Base-by-base conservation (phyloP, 2,113 vertebrate genomes). In the Bostrychus sinensis region DNA sequence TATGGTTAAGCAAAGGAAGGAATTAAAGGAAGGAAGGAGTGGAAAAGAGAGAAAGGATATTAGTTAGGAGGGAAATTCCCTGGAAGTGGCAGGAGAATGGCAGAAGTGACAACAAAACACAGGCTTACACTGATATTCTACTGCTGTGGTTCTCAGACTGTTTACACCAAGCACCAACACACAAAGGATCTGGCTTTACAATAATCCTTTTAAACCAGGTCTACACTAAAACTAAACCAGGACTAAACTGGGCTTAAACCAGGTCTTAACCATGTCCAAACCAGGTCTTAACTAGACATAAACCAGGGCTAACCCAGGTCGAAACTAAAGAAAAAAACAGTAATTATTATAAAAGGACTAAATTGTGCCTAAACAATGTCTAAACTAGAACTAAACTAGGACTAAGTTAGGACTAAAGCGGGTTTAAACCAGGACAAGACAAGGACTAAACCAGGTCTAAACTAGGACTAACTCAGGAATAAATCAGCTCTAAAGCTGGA, bases 1-100 rank as follows among this genome's bases (percentile, higher is more conserved):
- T 67, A 65, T 64, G 72, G 70, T 83, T 81, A 87, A 45, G 82
- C 78, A 82, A 65, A 75, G 72, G 63, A 55, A 75, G 62, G 78
- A 43, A 71, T 70, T 51, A 75, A 72, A 81, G 64, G 56, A 53
- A 80, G 59, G 68, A 63, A 63, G 51, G 72, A 77, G 56, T 70
- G 56, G 39, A 81, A 78, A 80, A 81, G 77, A 79, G 56, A 85
- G 56, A 81, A 41, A 79, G 63, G 78, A 68, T 68, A 70, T 66
- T 76, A 82, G 80, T 88, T 80, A 79, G 39, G 70, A 76, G 32
- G 57, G 45, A 53, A 48, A 46, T 56, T 64, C 62, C 66, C 19
- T 39, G 38, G 25, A 54, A 68, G 17, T 2, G n/a, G 45, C 59
- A 45, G 19, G 32, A 30, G 22, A 59, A 7, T 41, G 22, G 22